Conservation (phyloP, 2,797 vertebrate genomes). For the Coregonus sp. region DNA sequence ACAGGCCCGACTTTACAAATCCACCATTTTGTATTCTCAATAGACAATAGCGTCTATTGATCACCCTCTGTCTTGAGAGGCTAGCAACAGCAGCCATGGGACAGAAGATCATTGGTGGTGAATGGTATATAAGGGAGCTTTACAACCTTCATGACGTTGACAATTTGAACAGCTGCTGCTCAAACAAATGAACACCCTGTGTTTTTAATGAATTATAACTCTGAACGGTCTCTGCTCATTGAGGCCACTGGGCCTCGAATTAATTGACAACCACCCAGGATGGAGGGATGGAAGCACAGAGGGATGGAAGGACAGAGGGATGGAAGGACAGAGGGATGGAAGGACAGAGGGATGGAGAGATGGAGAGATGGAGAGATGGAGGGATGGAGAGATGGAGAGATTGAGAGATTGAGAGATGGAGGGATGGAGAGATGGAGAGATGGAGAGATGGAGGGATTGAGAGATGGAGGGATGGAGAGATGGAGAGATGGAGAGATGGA, state of each 20-base stretch:
- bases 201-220: not conserved
- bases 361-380: no score
- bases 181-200: not conserved
- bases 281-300: not conserved
- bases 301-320: no score
- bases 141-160: not conserved
- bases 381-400: no score
- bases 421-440: no score
- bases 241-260: slow-evolving; percentile 11
- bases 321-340: not conserved
- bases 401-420: no score
- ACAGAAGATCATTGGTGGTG: not conserved
- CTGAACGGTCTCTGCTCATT: not conserved
- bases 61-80: not conserved
- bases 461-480: no score
- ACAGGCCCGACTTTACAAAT: not conserved
- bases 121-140: not conserved
- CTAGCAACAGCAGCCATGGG: not conserved
- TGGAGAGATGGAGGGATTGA: no score
- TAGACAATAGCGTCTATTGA: not conserved
- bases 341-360: no score
- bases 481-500: no score
- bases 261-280: slow-evolving; percentile 18
- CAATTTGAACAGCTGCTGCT: not conserved
- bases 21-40: not conserved